Percentiles rank a stretch among this genome's conserved stretches.
These are phyloP conservation scores for Crax fasciolata DNA, from an alignment of 2,797 vertebrate species.

Conservation along the genomic window DNA sequence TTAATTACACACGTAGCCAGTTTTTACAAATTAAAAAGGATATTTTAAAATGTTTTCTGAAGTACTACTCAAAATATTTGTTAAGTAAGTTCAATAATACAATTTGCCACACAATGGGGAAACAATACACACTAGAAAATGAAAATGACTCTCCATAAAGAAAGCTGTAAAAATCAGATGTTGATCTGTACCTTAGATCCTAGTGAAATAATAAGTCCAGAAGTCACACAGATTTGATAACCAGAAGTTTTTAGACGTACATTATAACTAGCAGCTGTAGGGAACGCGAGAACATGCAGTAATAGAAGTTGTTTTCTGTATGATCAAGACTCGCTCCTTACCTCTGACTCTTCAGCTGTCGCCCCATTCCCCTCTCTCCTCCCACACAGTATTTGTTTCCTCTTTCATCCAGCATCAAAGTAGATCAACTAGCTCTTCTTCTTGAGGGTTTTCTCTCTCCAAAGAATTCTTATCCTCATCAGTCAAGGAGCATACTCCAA, in stretches of 20 bases:
- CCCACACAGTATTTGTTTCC: background rate
- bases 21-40: background rate
- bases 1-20: accelerated
- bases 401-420: conserved; percentile 49
- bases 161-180: background rate
- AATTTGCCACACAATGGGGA: background rate
- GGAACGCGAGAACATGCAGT: background rate
- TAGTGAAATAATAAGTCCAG: background rate
- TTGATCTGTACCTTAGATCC: background rate
- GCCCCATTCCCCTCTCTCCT: conserved; percentile 42
- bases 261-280: background rate
- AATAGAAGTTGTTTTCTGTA: background rate
- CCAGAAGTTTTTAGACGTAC: background rate
- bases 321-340: background rate
- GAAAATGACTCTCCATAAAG: background rate
- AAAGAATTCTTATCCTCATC: background rate
- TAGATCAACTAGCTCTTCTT: conserved; percentile 27
- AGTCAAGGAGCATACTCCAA: conserved; percentile 53
- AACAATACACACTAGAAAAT: background rate
- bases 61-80: background rate
- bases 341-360: conserved; percentile 65
- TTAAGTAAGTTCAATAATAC: background rate
- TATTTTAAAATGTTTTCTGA: background rate
- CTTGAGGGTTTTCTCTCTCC: conserved; percentile 17
- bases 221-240: conserved; percentile 3